Conservation (phyloP, 2,113 vertebrate species). For the Larimichthys crocea region DNA sequence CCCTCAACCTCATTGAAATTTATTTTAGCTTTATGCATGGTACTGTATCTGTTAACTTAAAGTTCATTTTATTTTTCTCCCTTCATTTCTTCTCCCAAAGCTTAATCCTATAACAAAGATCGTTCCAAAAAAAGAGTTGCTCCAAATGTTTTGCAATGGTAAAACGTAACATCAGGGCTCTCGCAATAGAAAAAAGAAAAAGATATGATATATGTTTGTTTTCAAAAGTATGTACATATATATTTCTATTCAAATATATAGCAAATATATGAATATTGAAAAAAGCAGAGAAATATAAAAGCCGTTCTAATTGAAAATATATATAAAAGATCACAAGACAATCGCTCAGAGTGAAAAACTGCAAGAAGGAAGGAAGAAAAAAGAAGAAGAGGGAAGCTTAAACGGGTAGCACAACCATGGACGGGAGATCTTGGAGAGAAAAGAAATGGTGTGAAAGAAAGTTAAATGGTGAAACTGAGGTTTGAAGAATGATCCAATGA, state of each 20-base stretch:
- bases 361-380: conserved; percentile 57
- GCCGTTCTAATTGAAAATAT: conserved; percentile 84
- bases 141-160: conserved; percentile 81
- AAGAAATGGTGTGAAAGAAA: conserved; percentile 57
- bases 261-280: conserved; percentile 85
- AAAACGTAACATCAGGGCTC: conserved; percentile 85
- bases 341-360: conserved; percentile 82
- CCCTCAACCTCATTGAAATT: conserved; percentile 58
- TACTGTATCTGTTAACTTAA: conserved; percentile 66
- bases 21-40: conserved; percentile 73
- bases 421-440: conserved; percentile 51
- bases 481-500: conserved; percentile 54
- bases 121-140: conserved; percentile 78
- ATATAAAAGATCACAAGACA: conserved; percentile 86
- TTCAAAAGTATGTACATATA: conserved; percentile 87
- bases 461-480: conserved; percentile 46
- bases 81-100: conserved; percentile 78
- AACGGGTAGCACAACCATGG: conserved; percentile 77
- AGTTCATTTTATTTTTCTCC: conserved; percentile 27
- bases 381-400: conserved; percentile 51
- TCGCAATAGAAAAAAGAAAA: conserved; percentile 83
- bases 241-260: conserved; percentile 90
- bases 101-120: conserved; percentile 80
- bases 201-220: conserved; percentile 85
- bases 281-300: conserved; percentile 85